These are phyloP conservation scores for Halocynthia aurantium DNA, from an alignment of 23 tunicate genomes.

Conservation along the genomic window DNA sequence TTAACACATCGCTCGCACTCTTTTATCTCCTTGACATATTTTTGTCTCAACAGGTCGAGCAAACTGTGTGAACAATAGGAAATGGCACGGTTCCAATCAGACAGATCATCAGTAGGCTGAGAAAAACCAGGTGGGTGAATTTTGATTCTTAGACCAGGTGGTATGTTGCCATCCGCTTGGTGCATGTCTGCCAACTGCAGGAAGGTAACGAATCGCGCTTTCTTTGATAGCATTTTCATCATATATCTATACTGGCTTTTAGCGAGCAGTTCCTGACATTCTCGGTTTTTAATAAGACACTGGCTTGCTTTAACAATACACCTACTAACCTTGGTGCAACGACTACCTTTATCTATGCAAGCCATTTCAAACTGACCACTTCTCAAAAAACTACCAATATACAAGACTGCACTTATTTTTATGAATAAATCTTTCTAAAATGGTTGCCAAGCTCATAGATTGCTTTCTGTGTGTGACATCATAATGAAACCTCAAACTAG, in stretches of 20 bases:
- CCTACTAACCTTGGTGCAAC: neutral
- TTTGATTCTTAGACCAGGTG: slow-evolving; percentile 47
- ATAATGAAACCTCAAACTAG: too few species aligned
- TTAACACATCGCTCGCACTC: slow-evolving; percentile 10
- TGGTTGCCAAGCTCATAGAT: too few species aligned
- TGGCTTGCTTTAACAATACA: slow-evolving; percentile 22
- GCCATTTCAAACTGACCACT: too few species aligned
- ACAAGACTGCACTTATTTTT: too few species aligned
- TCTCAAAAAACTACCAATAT: too few species aligned
- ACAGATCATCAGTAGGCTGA: neutral
- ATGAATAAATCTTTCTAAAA: too few species aligned
- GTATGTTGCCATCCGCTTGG: slow-evolving; percentile 17
- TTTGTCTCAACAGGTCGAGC: slow-evolving; percentile 8
- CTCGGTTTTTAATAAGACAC: neutral
- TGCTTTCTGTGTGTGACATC: too few species aligned
- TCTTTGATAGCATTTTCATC: slow-evolving; percentile 24
- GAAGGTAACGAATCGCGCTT: slow-evolving; percentile 25
- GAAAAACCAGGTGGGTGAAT: slow-evolving; percentile 34
- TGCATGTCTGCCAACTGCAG: slow-evolving; percentile 34
- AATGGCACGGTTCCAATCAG: slow-evolving; percentile 25
- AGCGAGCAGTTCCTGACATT: slow-evolving; percentile 14
- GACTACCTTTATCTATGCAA: too few species aligned
- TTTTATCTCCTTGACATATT: slow-evolving; percentile 14
- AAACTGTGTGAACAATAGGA: neutral
- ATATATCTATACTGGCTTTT: slow-evolving; percentile 16